Evolutionary conservation across 1,140 invertebrate species (phyloP), one percentile per base, ranked within the genome.

Genomic region (Drosophila murphyi): DNA sequence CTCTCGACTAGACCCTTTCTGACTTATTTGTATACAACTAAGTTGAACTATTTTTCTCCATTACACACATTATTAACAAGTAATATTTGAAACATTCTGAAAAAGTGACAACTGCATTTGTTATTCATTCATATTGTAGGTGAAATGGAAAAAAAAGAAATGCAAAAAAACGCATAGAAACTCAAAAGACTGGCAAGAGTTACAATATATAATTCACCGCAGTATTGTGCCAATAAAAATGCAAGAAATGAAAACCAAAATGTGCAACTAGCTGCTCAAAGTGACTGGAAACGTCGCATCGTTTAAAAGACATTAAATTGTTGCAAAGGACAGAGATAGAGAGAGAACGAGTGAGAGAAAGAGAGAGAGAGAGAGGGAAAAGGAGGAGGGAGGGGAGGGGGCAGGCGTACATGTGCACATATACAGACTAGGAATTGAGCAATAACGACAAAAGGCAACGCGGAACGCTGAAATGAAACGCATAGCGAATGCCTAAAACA

Each of bases 381-480:
- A 29, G 5, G 61, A 41, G 12, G 35, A 8, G 29, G 41, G 31
- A 45, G n/a, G 32, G 12, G 35, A 8, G n/a, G 41, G 32, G n/a
- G 28, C 10, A n/a, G 10, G 39, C 39, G n/a, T n/a, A n/a, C 3
- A n/a, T 41, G 39, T 39, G 5, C 10, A 3, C 10, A 10, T 10
- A n/a, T n/a, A 41, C 4, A 56, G 31, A 28, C 37, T 56, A 41
- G 54, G 39, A 68, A 77, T 54, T 48, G 63, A 72, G 63, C 72
- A 74, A 48, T 63, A 81, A 56, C 63, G 63, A 70, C 52, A 31
- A 39, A 63, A 67, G 10, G 48, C 48, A 65, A 70, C 48, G 69
- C 59, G 57, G 62, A 72, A 56, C 75, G 62, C 52, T 51, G 64
- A 74, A 82, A 69, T 73, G 68, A 76, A 82, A 73, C 39, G 54